Evolutionary conservation across 1,140 invertebrate genomes (phyloP), one percentile per base, ranked within the genome.

Genomic region (Lethrus apterus): DNA sequence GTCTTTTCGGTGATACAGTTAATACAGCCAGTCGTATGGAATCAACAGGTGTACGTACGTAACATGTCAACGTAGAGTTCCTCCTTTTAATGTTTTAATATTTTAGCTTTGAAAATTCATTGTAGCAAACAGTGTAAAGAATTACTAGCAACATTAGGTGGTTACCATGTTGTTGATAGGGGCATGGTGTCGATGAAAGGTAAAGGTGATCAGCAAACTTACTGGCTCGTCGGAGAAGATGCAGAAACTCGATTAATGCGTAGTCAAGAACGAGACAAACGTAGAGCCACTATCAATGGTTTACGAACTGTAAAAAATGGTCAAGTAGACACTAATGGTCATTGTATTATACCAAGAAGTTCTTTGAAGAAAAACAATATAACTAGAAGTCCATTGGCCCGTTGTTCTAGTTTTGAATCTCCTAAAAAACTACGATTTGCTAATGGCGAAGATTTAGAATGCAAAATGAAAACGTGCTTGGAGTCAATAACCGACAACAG

Each of bases 1-100:
- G 89, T 64, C 68, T 94, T 1, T 90, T 90, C 60, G 89, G 89
- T 0, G 89, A 93, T 56, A 92, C 89, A 0, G 89, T 96, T 3
- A 96, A 96, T 65, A 94, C 89, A 0, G 89, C 92, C 0, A 91
- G 86, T 15, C 74, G 92, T 36, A 94, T 96, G 91, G 92, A 95
- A 70, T 93, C 90, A 0, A 91, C 84, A 23, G 89, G 89, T 21
- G 75, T 79, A 51, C 73, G 80, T 83, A 59, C 73, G 69, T 65
- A 46, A 18, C n/a, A n/a, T n/a, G n/a, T n/a, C n/a, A n/a, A n/a
- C n/a, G n/a, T n/a, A 11, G 11, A 40, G 5, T 38, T 20, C 3
- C 10, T n/a, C n/a, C n/a, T n/a, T n/a, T n/a, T n/a, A n/a, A n/a
- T n/a, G n/a, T n/a, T n/a, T 38, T 2, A n/a, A 9, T 21, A 14